Conservation (phyloP, 2,797 vertebrate species). For the Babyrousa celebensis region DNA sequence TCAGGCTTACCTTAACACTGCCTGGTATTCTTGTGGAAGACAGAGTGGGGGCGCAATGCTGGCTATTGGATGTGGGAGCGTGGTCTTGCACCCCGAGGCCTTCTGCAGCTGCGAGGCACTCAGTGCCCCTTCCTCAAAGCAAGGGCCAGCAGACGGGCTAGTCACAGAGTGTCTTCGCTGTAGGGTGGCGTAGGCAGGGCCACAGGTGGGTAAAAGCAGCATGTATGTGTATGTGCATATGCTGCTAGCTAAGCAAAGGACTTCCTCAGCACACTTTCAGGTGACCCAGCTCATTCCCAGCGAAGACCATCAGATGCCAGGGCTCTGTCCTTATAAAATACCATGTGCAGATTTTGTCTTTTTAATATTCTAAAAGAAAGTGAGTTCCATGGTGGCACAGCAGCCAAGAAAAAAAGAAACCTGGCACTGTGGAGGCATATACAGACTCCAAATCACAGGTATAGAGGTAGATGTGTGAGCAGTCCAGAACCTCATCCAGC, state of each 20-base stretch:
- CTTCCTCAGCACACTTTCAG: rapidly evolving
- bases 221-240: rapidly evolving
- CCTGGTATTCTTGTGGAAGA: neutral
- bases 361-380: neutral
- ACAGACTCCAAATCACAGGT: rapidly evolving
- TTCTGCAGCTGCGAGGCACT: neutral
- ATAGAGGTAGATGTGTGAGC: neutral
- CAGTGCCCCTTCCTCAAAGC: neutral
- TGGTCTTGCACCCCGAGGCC: neutral
- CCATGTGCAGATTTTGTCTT: neutral
- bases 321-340: neutral
- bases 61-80: neutral
- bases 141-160: neutral
- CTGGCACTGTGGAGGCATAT: neutral
- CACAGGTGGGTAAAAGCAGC: neutral
- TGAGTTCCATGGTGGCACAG: too few relatives aligned
- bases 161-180: neutral
- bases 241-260: neutral
- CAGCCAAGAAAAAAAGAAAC: neutral
- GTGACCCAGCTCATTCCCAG: rapidly evolving
- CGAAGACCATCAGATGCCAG: neutral
- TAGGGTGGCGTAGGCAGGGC: neutral
- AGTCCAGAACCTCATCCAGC: neutral
- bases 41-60: rapidly evolving
- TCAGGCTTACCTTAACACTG: neutral